Conservation (phyloP, 2,888 invertebrate species). For the Fissipunctia ypsillon region DNA sequence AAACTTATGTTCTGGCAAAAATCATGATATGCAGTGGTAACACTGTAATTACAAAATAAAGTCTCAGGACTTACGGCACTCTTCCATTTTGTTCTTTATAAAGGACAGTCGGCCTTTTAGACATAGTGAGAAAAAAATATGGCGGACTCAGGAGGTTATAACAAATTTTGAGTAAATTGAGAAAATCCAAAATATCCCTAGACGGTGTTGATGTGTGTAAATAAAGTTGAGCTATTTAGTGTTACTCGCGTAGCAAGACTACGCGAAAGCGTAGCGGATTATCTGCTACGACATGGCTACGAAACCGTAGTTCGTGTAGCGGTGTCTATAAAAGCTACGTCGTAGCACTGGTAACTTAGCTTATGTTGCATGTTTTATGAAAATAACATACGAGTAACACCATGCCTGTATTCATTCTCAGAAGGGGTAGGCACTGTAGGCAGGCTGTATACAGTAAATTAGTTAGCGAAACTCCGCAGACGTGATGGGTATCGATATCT, state of each 20-base stretch:
- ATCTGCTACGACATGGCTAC: conserved; percentile 20
- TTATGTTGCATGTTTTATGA: background rate
- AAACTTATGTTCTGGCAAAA: no score
- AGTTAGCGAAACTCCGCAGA: background rate
- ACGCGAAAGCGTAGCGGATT: background rate
- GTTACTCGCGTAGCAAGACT: background rate
- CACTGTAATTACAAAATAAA: no score
- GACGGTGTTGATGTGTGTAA: no score
- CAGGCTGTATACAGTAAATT: background rate
- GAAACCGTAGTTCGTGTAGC: conserved; percentile 29
- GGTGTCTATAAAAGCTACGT: conserved; percentile 8
- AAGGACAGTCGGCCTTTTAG: no score
- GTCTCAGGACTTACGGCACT: no score
- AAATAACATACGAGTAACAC: background rate
- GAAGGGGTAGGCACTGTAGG: background rate
- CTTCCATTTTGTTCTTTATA: no score
- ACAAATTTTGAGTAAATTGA: no score
- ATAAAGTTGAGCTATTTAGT: background rate
- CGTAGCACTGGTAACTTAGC: conserved; percentile 18
- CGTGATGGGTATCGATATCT: background rate
- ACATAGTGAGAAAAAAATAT: no score
- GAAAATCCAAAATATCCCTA: no score
- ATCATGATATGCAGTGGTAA: no score
- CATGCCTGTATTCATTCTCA: background rate
- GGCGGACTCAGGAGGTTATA: no score